Base-by-base conservation (phyloP, 1,140 invertebrate genomes). In the Galleria mellonella region DNA sequence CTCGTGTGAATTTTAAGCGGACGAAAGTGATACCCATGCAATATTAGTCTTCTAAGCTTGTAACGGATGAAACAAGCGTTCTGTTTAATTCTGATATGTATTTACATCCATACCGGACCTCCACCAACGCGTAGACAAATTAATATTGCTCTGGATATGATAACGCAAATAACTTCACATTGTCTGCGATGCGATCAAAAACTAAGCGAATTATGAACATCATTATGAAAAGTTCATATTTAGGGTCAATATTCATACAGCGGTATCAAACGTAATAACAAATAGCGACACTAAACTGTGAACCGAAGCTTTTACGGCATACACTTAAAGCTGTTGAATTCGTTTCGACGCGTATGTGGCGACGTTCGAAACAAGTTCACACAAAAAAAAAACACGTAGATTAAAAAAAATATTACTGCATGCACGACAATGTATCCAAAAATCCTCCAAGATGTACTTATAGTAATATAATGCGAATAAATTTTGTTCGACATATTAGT, bases 71-170 rank as follows among this genome's bases (percentile, higher is more conserved):
- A 57, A 56, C 46, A 61, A 71, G 58, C 55, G 29, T 42, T 51
- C 32, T 52, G 47, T 51, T 37, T 13, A 13, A 48, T 45, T 42
- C 36, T 48, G 53, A 45, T 54, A 32, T 49, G 44, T 57, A 60
- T 60, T 32, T 63, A 63, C 61, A 67, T 32, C 32, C 36, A 15
- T 36, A 33, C 48, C 13, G 51, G 11, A 65, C 74, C 76, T 67
- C 65, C 81, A 75, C 81, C 81, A 47, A 74, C 66, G 52, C 40
- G 32, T 57, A 60, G 54, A 64, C 36, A 68, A 69, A 68, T 63
- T 75, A 82, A 84, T 84, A 82, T 81, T 84, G 81, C 74, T 65
- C 40, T 70, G 72, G 71, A 75, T 75, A 79, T 70, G 56, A 56
- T 53, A 56, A 63, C 49, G 50, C 33, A 45, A 43, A 32, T 52